Base-by-base conservation (phyloP, 2,797 vertebrate species). In the Enteromius thamalakanensis region DNA sequence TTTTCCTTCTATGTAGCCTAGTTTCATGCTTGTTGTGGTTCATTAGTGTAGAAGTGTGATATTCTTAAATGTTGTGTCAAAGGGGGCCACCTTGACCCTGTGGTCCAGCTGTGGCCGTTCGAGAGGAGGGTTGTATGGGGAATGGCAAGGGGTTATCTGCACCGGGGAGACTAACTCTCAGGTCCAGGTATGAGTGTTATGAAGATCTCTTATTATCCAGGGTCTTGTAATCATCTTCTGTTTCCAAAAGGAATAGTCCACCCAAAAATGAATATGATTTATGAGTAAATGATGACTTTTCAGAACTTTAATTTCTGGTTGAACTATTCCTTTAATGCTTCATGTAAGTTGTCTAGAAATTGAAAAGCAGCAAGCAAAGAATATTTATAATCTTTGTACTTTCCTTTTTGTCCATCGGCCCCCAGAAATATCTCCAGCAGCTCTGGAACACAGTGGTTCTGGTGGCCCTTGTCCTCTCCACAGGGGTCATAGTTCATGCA, bases 71-170 rank as follows among this genome's bases (percentile, higher is more conserved):
- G 29, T 26, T 65, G 67, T 79, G 53, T 84, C 77, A 84, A 90
- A 97, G 96, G 97, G 97, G 67, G 96, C 96, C 89, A 98, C 97
- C 11, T 95, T 99, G 93, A 98, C 97, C 0, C 91, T 99, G 84
- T 99, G 97, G 97, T 98, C 97, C 5, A 97, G 95, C 85, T 98
- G 97, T 0, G 97, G 97, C 14, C 96, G 96, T 5, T 98, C 97
- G 55, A 95, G 97, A 86, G 95, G 97, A 1, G 96, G 96, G 9
- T 93, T 96, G 74, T 98, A 96, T 0, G 96, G 96, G 12, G 97
- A 98, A 91, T 98, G 97, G 97, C 97, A 98, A 91, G 97, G 97
- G 9, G 94, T 99, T 85, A 96, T 99, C 91, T 99, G 97, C 90
- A 95, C 96, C 0, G 97, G 97, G 83, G 97, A 97, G 90, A 97